phyloP scores from a whole-genome alignment of 1,140 invertebrate species.

The Pollicipes pollicipes region DNA sequence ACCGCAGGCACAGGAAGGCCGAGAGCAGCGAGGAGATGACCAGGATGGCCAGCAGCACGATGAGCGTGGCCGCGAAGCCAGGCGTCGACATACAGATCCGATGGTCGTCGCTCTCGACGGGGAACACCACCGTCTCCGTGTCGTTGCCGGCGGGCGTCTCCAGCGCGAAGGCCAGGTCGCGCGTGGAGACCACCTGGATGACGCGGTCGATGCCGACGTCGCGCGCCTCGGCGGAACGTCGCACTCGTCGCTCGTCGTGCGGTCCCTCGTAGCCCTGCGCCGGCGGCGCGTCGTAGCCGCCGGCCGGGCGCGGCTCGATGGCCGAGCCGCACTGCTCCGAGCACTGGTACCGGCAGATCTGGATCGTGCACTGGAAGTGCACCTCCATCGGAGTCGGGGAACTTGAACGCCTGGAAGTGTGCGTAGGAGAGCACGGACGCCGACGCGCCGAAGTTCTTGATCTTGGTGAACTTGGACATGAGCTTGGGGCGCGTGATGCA shows the following conservation, averaged over 20 bases:
- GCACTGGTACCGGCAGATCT: slow-evolving; percentile 80
- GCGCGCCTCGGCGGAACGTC: slow-evolving; percentile 1
- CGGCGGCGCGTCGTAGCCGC: slow-evolving; percentile 36
- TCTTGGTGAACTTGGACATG: slow-evolving; percentile 85
- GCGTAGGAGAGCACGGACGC: slow-evolving; percentile 77
- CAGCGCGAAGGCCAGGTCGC: slow-evolving; percentile 62
- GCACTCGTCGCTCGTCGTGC: too few relatives aligned
- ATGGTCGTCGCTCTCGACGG: slow-evolving; percentile 24
- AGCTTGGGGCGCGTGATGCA: slow-evolving; percentile 79
- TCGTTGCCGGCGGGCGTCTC: slow-evolving; percentile 28
- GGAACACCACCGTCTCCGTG: slow-evolving; percentile 18
- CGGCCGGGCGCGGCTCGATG: slow-evolving; percentile 25
- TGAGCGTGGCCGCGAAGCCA: slow-evolving; percentile 64
- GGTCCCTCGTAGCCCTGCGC: slow-evolving; percentile 16
- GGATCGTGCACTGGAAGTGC: slow-evolving; percentile 88
- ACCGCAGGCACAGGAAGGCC: slow-evolving; percentile 56
- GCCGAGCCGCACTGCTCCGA: slow-evolving; percentile 66
- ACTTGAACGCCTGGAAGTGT: too few relatives aligned
- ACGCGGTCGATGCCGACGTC: slow-evolving; percentile 65
- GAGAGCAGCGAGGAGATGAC: slow-evolving; percentile 64
- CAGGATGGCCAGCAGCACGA: slow-evolving; percentile 57
- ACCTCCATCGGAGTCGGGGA: slow-evolving; percentile 90
- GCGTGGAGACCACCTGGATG: slow-evolving; percentile 58
- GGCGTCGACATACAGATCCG: slow-evolving; percentile 82
- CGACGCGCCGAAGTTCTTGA: slow-evolving; percentile 83